Conservation (phyloP, 2,113 vertebrate genomes). For the Nipponia nippon region DNA sequence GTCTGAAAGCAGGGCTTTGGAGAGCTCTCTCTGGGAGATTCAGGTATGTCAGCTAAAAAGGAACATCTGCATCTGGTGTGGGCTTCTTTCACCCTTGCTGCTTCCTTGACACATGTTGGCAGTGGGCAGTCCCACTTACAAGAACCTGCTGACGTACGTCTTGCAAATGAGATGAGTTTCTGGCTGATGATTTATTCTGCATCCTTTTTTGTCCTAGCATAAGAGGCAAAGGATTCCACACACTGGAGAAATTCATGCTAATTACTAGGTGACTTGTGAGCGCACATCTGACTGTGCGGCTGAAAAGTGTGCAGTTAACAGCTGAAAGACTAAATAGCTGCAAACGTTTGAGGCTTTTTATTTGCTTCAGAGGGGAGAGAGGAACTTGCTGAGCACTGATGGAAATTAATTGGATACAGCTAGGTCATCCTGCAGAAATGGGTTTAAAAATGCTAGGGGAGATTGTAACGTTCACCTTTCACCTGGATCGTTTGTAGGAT, state of each 20-base stretch:
- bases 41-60: slow-evolving; percentile 71
- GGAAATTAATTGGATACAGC: neutral
- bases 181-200: neutral
- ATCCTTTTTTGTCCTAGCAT: neutral
- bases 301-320: neutral
- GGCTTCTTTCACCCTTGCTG: neutral
- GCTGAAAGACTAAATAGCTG: neutral
- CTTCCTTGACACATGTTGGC: neutral
- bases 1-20: slow-evolving; percentile 81
- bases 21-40: slow-evolving; percentile 96
- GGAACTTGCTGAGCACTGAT: neutral
- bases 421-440: neutral
- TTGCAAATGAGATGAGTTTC: neutral
- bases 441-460: neutral
- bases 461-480: neutral
- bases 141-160: neutral
- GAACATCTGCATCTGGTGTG: neutral
- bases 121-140: neutral
- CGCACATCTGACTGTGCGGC: neutral
- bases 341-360: neutral
- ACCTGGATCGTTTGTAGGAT: neutral
- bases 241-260: neutral
- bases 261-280: neutral
- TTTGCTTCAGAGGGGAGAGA: neutral
- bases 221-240: neutral